Base-by-base conservation (phyloP, 2,888 invertebrate species). In the Allygus modestus region DNA sequence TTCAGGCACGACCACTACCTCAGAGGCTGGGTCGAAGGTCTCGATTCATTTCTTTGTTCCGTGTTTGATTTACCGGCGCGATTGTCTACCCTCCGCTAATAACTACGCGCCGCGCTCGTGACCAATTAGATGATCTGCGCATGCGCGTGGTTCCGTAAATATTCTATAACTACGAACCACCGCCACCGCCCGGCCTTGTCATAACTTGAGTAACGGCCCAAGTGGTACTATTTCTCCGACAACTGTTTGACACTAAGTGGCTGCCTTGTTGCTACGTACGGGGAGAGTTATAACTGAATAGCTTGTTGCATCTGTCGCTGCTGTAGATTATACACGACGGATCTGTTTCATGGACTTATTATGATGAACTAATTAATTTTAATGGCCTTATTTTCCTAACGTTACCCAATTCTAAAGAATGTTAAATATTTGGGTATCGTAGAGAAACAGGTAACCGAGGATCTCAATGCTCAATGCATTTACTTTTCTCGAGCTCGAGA, bases 81-180 rank as follows among this genome's bases (percentile, higher is more conserved):
- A 54, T 54, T 54, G 54, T 54, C 54, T 17, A 9, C 51, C n/a
- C 37, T 46, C 46, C 54, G 54, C 54, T 54, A 54, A 54, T 54
- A 23, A 54, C 51, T 37, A 37, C 51, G n/a, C 2, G 51, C 20
- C 23, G 9, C 20, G 23, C 54, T 54, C 54, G 54, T 54, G 54
- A 54, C 54, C 54, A 54, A 54, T 54, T 54, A 54, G 54, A 20
- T 5, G 54, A 54, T 54, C 54, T 54, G 54, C 54, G 54, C 54
- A 54, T 54, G 54, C 54, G 54, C 54, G 20, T 5, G 23, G 54
- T 0, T 2, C 54, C 20, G 54, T 54, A 54, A 54, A 54, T 54
- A 54, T 54, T 54, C 20, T 11, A 54, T 54, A 54, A 54, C 54
- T 23, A 54, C 54, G n/a, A 12, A 12, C 46, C 12, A n/a, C n/a